A percentile compares a stretch with the other conserved stretches of the same genome.
Evolutionary conservation across 2,888 invertebrate genomes (phyloP).

Genomic region (Ennomos erosarius): DNA sequence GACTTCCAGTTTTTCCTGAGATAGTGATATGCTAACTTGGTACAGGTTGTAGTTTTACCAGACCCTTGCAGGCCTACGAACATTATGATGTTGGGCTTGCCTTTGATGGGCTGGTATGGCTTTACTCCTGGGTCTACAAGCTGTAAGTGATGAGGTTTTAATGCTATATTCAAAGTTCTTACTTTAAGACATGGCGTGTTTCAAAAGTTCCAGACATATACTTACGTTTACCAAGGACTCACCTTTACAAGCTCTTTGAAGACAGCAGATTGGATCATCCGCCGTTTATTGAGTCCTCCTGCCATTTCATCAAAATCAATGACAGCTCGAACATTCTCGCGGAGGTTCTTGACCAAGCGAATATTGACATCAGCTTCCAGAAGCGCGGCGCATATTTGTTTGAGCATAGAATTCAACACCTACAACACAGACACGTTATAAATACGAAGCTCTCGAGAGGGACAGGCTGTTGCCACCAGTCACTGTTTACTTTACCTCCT

Average conservation of each 20-base stretch:
- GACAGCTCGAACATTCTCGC: conserved; percentile 98
- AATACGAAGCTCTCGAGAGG: not conserved
- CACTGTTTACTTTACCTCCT: conserved; percentile 88
- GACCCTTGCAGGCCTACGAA: conserved; percentile 99
- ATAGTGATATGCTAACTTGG: conserved; percentile 99
- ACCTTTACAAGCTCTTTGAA: conserved; percentile 99
- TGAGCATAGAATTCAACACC: conserved; percentile 99
- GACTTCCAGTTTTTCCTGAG: conserved; percentile 99
- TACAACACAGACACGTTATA: conserved; percentile 55
- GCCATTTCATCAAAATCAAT: conserved; percentile 99
- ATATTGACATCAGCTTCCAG: conserved; percentile 99
- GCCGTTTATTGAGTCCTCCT: conserved; percentile 97
- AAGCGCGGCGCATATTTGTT: conserved; percentile 98
- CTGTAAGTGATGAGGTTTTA: conserved; percentile 66
- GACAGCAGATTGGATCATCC: conserved; percentile 99
- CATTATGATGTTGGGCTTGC: conserved; percentile 98
- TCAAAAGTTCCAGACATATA: no score
- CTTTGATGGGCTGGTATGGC: conserved; percentile 98
- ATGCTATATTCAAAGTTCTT: not conserved
- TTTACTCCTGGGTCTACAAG: conserved; percentile 99
- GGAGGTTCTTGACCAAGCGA: conserved; percentile 95
- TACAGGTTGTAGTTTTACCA: conserved; percentile 99
- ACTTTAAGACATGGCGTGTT: not conserved
- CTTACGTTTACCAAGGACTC: conserved; percentile 28
- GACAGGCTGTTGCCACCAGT: not conserved